Evolutionary conservation across 1,140 invertebrate genomes (phyloP), one percentile per base, ranked within the genome.

Genomic region (Cydia splendana): DNA sequence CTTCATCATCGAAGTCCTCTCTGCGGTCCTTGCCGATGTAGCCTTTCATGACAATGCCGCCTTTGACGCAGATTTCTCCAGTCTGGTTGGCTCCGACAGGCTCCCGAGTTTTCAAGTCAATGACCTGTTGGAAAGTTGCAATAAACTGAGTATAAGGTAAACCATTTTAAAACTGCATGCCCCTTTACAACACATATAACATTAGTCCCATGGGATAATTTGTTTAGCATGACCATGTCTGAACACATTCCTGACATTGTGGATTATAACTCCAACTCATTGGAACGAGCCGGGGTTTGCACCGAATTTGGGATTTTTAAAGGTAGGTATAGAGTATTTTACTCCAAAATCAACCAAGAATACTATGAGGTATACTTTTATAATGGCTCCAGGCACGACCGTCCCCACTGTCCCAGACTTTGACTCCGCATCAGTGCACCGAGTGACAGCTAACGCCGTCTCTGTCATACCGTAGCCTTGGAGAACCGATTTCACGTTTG

Each of bases 1-100:
- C 93, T 75, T 96, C 94, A 10, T 83, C 78, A 78, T 95, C 94
- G 94, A 7, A 94, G 95, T 12, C 94, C 91, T 24, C 91, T 12
- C 65, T 89, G 81, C 34, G 79, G 24, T 85, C 6, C 87, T 96
- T 92, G 20, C 93, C 92, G 69, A 93, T 91, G 76, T 96, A 96
- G 3, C 95, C 95, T 79, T 95, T 93, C 94, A 95, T 95, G n/a
- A 94, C 85, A 53, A 94, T 78, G 38, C 93, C 93, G 2, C 94
- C 94, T 83, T 93, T 91, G 28, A 94, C 81, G 78, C 93, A 95
- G 15, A 96, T 79, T 85, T 96, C 95, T 9, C 95, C 95, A 48
- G 79, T 67, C 75, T 90, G 57, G 71, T 94, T 87, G 0, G 94
- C 89, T 1, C 94, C 94, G 18, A 95, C 79, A 38, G 86, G 75